Evolutionary conservation across 2,888 invertebrate species (phyloP).

Genomic region (Amblyjoppa fuscipennis): DNA sequence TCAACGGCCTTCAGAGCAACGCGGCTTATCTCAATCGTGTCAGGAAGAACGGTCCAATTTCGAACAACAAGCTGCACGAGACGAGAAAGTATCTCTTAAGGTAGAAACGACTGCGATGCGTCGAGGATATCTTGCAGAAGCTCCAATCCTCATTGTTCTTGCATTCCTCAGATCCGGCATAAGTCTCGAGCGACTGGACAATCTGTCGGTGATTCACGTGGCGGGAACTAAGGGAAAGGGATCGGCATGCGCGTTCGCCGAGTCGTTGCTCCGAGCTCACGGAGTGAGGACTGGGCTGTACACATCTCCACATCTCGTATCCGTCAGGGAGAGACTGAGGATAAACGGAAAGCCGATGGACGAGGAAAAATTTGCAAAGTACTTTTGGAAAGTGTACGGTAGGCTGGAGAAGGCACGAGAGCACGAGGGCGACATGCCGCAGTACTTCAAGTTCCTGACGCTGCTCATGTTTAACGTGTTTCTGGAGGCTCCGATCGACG

Average conservation of each 20-base stretch:
- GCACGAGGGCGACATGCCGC: constrained; percentile 91
- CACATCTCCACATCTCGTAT: constrained; percentile 97
- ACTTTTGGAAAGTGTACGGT: constrained; percentile 94
- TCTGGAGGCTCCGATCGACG: constrained; percentile 94
- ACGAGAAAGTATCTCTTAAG: constrained; percentile 87
- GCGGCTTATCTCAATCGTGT: constrained; percentile 86
- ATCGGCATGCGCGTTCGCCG: constrained; percentile 97
- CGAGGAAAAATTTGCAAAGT: constrained; percentile 90
- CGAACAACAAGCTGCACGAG: constrained; percentile 84
- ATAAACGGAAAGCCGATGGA: constrained; percentile 93
- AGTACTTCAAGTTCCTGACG: constrained; percentile 98
- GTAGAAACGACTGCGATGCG: constrained; percentile 74
- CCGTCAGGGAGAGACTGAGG: constrained; percentile 96
- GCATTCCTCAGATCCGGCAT: constrained; percentile 88
- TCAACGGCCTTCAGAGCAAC: constrained; percentile 92
- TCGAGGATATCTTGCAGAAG: background rate
- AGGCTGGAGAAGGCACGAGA: constrained; percentile 87
- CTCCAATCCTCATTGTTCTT: too few species aligned
- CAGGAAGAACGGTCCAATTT: constrained; percentile 35
- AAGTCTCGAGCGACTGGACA: constrained; percentile 88
- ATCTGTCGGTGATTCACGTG: constrained; percentile 95
- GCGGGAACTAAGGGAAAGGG: constrained; percentile 99
- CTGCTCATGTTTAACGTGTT: constrained; percentile 96
- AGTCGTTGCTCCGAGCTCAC: constrained; percentile 93
- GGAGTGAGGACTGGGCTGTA: constrained; percentile 97